Conservation (phyloP, 2,797 vertebrate genomes). For the Lepilemur ruficaudatus region DNA sequence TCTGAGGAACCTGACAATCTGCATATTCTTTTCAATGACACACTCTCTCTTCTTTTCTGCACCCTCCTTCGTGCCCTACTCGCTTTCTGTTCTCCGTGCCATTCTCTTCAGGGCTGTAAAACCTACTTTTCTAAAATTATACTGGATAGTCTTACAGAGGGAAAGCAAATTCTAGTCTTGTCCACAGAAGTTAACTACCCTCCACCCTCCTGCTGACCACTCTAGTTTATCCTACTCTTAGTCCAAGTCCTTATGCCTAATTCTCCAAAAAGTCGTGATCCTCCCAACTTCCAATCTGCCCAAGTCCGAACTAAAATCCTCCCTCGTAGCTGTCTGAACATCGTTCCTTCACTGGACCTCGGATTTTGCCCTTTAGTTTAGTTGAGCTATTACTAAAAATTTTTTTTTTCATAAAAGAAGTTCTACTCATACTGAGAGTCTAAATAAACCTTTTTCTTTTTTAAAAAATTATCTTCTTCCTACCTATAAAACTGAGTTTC, state of each 20-base stretch:
- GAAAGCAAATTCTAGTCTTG: constrained; percentile 3
- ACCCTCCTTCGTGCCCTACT: neutral
- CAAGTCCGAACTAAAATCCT: neutral
- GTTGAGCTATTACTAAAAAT: neutral
- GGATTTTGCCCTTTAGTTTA: neutral
- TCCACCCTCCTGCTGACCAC: neutral
- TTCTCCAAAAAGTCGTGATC: neutral
- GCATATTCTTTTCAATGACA: neutral
- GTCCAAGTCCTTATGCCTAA: neutral
- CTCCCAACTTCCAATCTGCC: neutral
- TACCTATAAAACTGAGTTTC: neutral
- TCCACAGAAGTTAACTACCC: neutral
- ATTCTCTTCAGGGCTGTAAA: neutral
- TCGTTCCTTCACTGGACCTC: neutral
- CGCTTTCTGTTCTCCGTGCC: neutral
- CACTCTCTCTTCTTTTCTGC: neutral
- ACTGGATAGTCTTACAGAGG: neutral
- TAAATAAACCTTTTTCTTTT: neutral
- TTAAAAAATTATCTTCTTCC: neutral
- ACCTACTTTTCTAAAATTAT: neutral
- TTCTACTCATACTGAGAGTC: neutral
- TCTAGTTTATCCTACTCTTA: neutral
- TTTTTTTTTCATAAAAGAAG: neutral
- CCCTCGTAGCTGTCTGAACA: neutral
- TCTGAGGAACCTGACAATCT: neutral